phyloP scores from a whole-genome alignment of 53 echinoderm and acorn worm species.

The Echinometra lucunter region DNA sequence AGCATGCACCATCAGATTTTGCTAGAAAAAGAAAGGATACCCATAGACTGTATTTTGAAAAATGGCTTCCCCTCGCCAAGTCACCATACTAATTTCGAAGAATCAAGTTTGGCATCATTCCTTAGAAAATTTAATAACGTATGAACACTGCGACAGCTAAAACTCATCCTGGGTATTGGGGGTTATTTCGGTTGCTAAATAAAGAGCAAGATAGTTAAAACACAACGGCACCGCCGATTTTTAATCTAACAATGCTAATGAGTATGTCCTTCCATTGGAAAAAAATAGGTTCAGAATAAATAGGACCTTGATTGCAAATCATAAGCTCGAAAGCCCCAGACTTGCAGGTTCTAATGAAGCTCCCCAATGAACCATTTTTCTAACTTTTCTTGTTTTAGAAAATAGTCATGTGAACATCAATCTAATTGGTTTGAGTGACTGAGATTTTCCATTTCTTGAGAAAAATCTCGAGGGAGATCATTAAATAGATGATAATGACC shows the following conservation, averaged over 20 bases:
- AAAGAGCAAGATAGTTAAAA: neutral
- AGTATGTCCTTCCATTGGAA: neutral
- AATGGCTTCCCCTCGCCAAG: neutral
- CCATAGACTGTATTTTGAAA: neutral
- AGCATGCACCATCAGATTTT: neutral
- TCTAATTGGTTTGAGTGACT: no score
- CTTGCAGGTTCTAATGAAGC: no score
- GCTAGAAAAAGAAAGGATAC: neutral
- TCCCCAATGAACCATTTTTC: no score
- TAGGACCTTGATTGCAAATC: no score
- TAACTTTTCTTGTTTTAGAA: no score
- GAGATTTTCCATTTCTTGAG: no score
- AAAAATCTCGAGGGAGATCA: no score
- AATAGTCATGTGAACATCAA: no score
- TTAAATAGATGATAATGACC: no score
- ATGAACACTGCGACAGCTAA: neutral
- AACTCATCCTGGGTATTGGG: neutral
- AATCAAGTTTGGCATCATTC: neutral
- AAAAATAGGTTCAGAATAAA: no score
- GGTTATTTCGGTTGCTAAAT: neutral
- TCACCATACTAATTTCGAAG: neutral
- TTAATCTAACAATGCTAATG: neutral
- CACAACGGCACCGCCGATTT: no score
- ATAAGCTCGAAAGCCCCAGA: no score
- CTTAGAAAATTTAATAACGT: neutral